Conservation (phyloP, 2,797 vertebrate genomes). For the Distichodus sexfasciatus region DNA sequence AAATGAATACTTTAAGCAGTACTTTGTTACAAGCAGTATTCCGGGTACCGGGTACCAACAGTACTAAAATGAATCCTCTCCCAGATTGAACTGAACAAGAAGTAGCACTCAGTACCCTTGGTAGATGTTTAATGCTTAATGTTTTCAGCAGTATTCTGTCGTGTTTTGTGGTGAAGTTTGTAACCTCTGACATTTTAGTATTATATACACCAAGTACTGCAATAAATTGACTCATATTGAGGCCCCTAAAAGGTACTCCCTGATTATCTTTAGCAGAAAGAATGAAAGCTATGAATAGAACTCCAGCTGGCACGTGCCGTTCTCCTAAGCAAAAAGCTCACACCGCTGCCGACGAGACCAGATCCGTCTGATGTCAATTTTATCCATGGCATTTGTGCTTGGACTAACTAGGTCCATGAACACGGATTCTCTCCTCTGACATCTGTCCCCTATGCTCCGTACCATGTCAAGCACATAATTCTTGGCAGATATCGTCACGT, state of each 20-base stretch:
- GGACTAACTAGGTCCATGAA: not conserved
- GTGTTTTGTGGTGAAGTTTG: no score
- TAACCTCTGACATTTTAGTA: no score
- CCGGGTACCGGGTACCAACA: no score
- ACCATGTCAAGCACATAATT: not conserved
- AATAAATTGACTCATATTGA: no score
- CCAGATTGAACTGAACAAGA: no score
- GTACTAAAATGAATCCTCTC: no score
- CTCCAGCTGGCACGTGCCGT: not conserved
- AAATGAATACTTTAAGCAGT: no score
- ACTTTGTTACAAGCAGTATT: no score
- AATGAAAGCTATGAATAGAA: not conserved
- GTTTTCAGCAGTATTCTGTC: no score
- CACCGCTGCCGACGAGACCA: not conserved
- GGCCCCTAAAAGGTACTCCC: not conserved
- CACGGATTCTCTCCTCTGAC: not conserved
- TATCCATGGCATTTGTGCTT: not conserved
- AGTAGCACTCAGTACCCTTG: no score
- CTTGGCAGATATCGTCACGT: conserved; percentile 18
- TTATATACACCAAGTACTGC: no score
- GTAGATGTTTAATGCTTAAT: no score
- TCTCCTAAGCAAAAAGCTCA: not conserved
- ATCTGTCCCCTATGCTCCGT: conserved; percentile 15
- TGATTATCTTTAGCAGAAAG: not conserved
- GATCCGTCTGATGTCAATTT: not conserved